Evolutionary conservation across 2,888 invertebrate genomes (phyloP).

Genomic region (Pemphredon lugubris): DNA sequence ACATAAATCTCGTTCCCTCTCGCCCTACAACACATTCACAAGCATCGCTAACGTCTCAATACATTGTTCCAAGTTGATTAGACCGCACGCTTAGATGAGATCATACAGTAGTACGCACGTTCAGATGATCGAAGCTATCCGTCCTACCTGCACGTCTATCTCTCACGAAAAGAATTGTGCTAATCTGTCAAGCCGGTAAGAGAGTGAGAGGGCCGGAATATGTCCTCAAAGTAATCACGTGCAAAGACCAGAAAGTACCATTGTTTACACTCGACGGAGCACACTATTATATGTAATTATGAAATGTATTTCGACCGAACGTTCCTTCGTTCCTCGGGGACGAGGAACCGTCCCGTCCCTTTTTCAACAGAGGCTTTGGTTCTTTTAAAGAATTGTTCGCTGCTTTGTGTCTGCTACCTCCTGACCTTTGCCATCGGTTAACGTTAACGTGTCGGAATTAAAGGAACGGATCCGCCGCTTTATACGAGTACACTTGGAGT

Average conservation of each 20-base stretch:
- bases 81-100: conserved; percentile 50
- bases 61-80: conserved; percentile 24
- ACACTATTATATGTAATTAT: conserved; percentile 8
- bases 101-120: conserved; percentile 55
- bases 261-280: conserved; percentile 7
- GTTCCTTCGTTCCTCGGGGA: conserved; percentile 4
- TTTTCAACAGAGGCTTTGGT: conserved; percentile 18
- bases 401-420: conserved; percentile 50
- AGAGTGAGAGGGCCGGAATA: conserved; percentile 36
- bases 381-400: conserved; percentile 14
- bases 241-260: conserved; percentile 25
- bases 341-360: conserved; percentile 8
- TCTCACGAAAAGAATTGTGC: conserved; percentile 59
- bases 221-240: conserved; percentile 16
- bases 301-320: conserved; percentile 13
- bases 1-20: conserved; percentile 57
- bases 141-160: conserved; percentile 55
- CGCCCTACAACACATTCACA: conserved; percentile 64
- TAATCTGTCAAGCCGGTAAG: conserved; percentile 56
- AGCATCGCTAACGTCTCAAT: conserved; percentile 46
- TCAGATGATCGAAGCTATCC: conserved; percentile 68
- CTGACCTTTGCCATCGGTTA: conserved; percentile 66
- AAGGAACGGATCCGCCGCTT: conserved; percentile 75
- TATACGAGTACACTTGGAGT: conserved; percentile 77
- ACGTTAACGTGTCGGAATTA: conserved; percentile 73